Base-by-base conservation (phyloP, 2,113 vertebrate species). In the Psittacus erithacus region DNA sequence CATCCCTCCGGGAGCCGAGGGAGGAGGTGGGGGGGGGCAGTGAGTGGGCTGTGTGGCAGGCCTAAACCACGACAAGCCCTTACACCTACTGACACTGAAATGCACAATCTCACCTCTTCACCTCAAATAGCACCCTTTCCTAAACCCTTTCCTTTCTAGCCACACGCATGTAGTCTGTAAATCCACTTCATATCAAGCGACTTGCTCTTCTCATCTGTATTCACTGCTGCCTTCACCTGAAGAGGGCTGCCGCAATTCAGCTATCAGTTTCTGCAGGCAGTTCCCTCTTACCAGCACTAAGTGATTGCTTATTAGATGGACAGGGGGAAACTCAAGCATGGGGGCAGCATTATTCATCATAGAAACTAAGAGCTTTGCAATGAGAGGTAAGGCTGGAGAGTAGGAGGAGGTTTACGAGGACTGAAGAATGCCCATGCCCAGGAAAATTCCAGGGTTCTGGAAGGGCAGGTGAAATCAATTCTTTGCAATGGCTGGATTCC, bases 261-360 rank as follows among this genome's bases (percentile, higher is more conserved):
- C 83, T 79, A 91, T 49, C 1, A 28, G 80, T 87, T 41, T 64
- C 88, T 83, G 31, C 5, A 28, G 90, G 89, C 79, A 64, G 70
- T 3, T 86, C 80, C 53, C 81, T 83, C 78, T 60, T 95, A 90
- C 47, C 88, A 35, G 88, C 84, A 90, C 53, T 84, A 92, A 90
- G 82, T 39, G 82, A 89, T 7, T 75, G 57, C 79, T 80, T 62
- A 75, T 88, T 22, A 90, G 81, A 91, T 1, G 17, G 88, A 79
- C 76, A 92, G 82, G 27, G 50, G 23, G 35, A 83, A 76, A 79
- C 77, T 60, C 1, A 0, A 70, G 62, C 69, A n/a, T 29, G 46
- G 19, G 73, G 88, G 86, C 77, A 82, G 70, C 1, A 0, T 41
- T 67, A 88, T 88, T 80, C 33, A 68, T 91, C 82, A 90, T 1